Evolutionary conservation across 1,140 invertebrate species (phyloP).

Genomic region (Drosophila teissieri): DNA sequence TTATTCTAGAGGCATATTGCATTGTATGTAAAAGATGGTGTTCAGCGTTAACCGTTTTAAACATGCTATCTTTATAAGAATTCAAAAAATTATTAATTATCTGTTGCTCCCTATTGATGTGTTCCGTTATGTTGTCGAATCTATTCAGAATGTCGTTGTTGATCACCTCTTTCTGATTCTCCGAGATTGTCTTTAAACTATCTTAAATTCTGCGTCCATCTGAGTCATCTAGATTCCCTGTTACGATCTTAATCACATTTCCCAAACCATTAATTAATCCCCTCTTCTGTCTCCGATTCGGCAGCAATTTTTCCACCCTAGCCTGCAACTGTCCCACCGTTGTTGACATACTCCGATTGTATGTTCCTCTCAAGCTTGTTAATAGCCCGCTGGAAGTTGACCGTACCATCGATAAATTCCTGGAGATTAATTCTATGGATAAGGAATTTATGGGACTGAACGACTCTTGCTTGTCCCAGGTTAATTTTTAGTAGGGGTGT

Average conservation of each 20-base stretch:
- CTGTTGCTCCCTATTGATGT: not conserved
- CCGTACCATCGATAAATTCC: not conserved
- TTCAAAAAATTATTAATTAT: no score
- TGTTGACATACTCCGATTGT: no score
- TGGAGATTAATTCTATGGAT: not conserved
- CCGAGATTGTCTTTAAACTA: not conserved
- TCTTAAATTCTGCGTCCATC: no score
- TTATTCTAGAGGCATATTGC: not conserved
- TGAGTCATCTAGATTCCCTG: no score
- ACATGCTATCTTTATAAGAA: not conserved
- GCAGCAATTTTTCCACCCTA: no score
- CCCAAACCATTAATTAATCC: no score
- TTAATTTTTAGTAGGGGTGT: not conserved
- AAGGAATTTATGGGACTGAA: slow-evolving; percentile 4
- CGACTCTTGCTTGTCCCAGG: not conserved
- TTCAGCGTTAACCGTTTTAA: not conserved
- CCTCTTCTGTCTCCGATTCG: no score
- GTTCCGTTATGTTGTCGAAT: not conserved
- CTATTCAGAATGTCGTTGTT: not conserved
- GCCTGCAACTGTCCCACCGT: no score
- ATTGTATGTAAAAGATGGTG: not conserved
- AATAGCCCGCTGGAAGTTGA: no score
- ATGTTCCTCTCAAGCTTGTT: no score
- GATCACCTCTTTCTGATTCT: not conserved
- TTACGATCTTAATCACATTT: no score